Evolutionary conservation across 92 coral and sea anemone species (phyloP).

Genomic region (Blastomussa wellsi): DNA sequence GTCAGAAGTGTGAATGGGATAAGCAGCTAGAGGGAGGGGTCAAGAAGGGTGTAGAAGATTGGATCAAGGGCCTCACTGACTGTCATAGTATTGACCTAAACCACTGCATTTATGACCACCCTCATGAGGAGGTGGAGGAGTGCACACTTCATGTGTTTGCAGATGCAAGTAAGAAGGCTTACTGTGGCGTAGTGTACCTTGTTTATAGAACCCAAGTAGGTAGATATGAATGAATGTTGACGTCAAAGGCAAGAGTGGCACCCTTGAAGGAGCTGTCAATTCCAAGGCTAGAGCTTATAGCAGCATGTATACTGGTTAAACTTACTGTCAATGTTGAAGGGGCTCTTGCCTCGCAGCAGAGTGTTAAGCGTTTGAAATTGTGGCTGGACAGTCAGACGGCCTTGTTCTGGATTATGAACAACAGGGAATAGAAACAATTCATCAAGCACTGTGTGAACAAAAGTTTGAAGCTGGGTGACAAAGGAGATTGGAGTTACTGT

Average conservation of each 20-base stretch:
- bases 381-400: conserved; percentile 39
- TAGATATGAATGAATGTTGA: conserved; percentile 1
- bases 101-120: conserved; percentile 12
- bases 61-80: conserved; percentile 21
- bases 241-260: neutral
- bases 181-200: neutral
- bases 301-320: neutral
- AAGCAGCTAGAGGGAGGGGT: conserved; percentile 10
- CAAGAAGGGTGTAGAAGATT: conserved; percentile 9
- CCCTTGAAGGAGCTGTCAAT: conserved; percentile 7
- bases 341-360: conserved; percentile 15
- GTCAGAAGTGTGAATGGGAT: conserved; percentile 39
- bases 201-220: conserved; percentile 8
- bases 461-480: conserved; percentile 30
- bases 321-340: conserved; percentile 15
- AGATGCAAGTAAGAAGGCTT: neutral
- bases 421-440: conserved; percentile 44
- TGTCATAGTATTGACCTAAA: neutral
- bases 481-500: conserved; percentile 42
- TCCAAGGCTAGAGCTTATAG: conserved; percentile 16
- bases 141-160: neutral
- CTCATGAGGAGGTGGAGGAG: conserved; percentile 4
- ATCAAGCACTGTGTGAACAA: conserved; percentile 44
- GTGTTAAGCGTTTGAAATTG: conserved; percentile 10
- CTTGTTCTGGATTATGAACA: conserved; percentile 24